Evolutionary conservation across 2,888 invertebrate species (phyloP).

Genomic region (Orthosia gothica): DNA sequence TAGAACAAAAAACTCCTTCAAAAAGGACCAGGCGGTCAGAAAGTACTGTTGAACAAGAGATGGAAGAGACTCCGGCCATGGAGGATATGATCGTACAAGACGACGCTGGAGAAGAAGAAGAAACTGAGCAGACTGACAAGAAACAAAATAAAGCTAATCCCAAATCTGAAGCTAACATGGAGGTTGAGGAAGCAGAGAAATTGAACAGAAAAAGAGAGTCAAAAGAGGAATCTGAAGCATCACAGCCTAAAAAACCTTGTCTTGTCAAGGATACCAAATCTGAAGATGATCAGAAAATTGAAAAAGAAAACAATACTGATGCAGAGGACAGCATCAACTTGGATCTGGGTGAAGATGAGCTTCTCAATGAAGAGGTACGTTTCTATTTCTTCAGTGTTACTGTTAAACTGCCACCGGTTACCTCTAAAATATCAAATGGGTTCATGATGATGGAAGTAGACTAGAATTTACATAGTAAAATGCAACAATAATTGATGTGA

Average conservation of each 20-base stretch:
- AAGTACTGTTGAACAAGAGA: conserved; percentile 82
- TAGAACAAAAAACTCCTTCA: conserved; percentile 86
- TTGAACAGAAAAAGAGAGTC: conserved; percentile 82
- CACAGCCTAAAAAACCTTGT: conserved; percentile 84
- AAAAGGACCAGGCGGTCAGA: conserved; percentile 88
- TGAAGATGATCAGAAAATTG: conserved; percentile 85
- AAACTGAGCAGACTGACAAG: conserved; percentile 72
- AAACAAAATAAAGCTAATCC: conserved; percentile 60
- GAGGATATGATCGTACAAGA: conserved; percentile 90
- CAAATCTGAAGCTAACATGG: conserved; percentile 78
- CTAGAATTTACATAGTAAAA: conserved; percentile 63
- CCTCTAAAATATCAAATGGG: conserved; percentile 79
- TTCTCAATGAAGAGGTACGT: conserved; percentile 95
- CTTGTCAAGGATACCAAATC: conserved; percentile 80
- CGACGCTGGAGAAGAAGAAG: conserved; percentile 87
- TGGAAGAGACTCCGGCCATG: conserved; percentile 86
- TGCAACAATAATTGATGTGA: conserved; percentile 4
- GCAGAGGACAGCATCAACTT: conserved; percentile 96
- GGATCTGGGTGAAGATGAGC: conserved; percentile 95
- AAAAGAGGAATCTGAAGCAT: conserved; percentile 82
- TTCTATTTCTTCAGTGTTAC: conserved; percentile 89
- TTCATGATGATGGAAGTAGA: conserved; percentile 86
- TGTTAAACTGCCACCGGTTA: conserved; percentile 79
- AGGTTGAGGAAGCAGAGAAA: conserved; percentile 81
- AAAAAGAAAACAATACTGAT: conserved; percentile 92